Percentiles rank a stretch among this genome's conserved stretches.
Conservation (phyloP, 2,797 vertebrate species). For the Hozukius guyotensis region DNA sequence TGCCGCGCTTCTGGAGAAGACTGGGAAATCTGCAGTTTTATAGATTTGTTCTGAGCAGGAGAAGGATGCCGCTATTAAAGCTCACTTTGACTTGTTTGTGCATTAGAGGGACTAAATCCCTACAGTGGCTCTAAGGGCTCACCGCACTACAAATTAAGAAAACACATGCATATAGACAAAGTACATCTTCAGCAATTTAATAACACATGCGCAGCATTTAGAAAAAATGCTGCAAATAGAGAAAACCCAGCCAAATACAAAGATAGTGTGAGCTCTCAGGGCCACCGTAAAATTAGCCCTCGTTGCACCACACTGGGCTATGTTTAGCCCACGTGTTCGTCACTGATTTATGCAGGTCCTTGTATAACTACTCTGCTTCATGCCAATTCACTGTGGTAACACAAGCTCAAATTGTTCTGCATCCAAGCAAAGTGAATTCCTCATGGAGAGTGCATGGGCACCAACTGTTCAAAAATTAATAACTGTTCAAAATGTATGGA, state of each 20-base stretch:
- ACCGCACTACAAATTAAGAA: not conserved
- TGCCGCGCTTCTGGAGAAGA: conserved; percentile 64
- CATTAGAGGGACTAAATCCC: not conserved
- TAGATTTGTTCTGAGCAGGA: conserved; percentile 63
- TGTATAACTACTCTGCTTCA: conserved; percentile 5
- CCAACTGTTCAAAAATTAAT: not conserved
- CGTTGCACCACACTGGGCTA: not conserved
- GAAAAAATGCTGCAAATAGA: not conserved
- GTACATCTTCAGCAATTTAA: not conserved
- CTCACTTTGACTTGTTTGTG: conserved; percentile 18
- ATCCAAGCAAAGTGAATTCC: conserved; percentile 21
- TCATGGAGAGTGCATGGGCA: not conserved
- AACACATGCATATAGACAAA: not conserved
- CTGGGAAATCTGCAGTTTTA: conserved; percentile 71
- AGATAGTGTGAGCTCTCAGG: not conserved
- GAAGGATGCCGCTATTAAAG: conserved; percentile 48
- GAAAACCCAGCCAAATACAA: not conserved
- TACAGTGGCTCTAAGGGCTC: not conserved
- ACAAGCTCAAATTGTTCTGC: conserved; percentile 10
- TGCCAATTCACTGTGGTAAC: conserved; percentile 16
- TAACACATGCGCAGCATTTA: not conserved
- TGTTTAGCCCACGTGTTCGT: conserved; percentile 1
- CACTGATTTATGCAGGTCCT: conserved; percentile 25
- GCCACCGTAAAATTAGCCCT: not conserved
- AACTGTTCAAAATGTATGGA: not conserved